A percentile compares a stretch with the other conserved stretches of the same genome.
Evolutionary conservation across 2,113 vertebrate species (phyloP).

Genomic region (Uropsilus gracilis): DNA sequence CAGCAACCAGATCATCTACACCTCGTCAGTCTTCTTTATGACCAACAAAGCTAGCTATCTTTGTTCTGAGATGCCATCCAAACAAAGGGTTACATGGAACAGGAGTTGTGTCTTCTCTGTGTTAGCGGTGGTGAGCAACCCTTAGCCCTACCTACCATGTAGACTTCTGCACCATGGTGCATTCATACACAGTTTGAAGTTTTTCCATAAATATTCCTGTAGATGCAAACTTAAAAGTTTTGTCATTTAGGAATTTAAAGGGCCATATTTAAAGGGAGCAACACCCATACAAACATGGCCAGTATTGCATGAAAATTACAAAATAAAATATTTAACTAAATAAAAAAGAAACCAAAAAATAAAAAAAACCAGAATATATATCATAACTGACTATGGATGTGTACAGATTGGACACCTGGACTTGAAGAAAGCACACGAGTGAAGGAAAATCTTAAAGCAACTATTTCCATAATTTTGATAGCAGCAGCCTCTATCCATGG

Average conservation of each 20-base stretch:
- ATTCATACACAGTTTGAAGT: not conserved
- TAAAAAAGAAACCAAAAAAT: no score
- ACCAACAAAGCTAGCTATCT: not conserved
- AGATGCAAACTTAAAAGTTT: no score
- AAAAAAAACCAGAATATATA: not conserved
- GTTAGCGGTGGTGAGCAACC: not conserved
- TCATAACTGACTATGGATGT: not conserved
- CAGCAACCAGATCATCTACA: not conserved
- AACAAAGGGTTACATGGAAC: not conserved
- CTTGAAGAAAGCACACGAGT: not conserved
- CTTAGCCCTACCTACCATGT: fast-evolving
- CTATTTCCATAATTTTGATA: not conserved
- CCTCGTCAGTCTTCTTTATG: not conserved
- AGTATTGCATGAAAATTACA: no score
- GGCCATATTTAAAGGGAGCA: no score
- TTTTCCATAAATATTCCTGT: not conserved
- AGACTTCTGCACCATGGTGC: not conserved
- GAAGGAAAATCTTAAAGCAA: not conserved
- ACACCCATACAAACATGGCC: no score
- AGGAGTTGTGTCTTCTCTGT: not conserved
- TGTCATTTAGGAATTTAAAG: not conserved
- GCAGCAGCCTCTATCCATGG: not conserved
- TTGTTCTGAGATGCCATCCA: not conserved
- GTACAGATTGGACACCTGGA: not conserved
- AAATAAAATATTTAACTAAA: no score